Evolutionary conservation across 92 coral and sea anemone genomes (phyloP).

Genomic region (Chrysogorgia sp.): DNA sequence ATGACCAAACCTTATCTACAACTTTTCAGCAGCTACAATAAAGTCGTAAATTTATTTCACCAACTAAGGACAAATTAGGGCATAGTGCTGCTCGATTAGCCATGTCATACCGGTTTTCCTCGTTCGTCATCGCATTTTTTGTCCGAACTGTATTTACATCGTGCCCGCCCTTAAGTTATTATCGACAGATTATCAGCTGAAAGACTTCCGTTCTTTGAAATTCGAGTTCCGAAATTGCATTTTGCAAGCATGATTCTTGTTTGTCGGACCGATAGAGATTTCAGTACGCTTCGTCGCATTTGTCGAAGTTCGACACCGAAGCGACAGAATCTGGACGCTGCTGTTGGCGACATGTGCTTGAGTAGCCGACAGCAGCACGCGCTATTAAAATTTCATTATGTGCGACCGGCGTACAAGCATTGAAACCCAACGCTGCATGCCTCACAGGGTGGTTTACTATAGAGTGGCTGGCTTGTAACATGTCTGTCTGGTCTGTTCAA

Average conservation of each 20-base stretch:
- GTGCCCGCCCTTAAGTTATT: not conserved
- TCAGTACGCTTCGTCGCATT: too few relatives aligned
- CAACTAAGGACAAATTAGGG: slow-evolving; percentile 13
- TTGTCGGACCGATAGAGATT: too few relatives aligned
- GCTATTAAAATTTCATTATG: not conserved
- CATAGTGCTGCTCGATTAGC: not conserved
- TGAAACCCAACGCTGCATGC: not conserved
- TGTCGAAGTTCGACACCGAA: not conserved
- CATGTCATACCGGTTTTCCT: too few relatives aligned
- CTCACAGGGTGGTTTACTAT: not conserved
- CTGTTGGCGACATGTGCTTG: not conserved
- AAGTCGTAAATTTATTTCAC: not conserved
- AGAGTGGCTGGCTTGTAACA: not conserved
- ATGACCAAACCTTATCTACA: not conserved
- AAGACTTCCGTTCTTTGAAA: slow-evolving; percentile 25
- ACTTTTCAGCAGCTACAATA: not conserved
- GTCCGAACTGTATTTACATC: not conserved
- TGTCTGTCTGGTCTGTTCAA: not conserved
- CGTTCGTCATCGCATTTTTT: not conserved
- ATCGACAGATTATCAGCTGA: not conserved
- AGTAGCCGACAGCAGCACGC: too few relatives aligned
- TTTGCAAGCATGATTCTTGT: too few relatives aligned
- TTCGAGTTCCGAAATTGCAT: not conserved
- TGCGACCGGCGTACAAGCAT: not conserved
- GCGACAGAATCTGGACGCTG: not conserved